A percentile compares a stretch with the other conserved stretches of the same genome.
Conservation (phyloP, 1,140 invertebrate genomes). For the Chironomus striatipennis region DNA sequence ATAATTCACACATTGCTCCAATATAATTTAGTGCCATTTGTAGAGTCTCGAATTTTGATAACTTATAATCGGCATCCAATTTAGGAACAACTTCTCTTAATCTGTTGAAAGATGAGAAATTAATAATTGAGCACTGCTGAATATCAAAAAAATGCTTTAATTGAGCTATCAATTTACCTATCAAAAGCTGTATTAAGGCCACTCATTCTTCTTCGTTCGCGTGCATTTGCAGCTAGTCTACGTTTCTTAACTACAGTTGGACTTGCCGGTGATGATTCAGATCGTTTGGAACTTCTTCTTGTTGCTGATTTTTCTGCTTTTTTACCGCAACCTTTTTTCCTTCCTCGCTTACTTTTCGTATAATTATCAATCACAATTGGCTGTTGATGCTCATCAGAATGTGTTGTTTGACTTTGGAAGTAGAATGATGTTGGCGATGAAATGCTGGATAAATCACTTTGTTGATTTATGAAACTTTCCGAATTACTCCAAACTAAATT, state of each 20-base stretch:
- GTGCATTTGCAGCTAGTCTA: constrained; percentile 65
- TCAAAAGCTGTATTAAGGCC: constrained; percentile 77
- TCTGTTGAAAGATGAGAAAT: constrained; percentile 32
- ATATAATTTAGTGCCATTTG: constrained; percentile 87
- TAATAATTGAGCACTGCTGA: constrained; percentile 45
- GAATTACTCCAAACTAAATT: neutral
- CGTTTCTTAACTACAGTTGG: constrained; percentile 52
- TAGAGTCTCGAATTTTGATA: constrained; percentile 80
- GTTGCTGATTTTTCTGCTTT: constrained; percentile 6
- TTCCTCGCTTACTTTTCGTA: neutral
- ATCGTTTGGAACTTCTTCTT: constrained; percentile 20
- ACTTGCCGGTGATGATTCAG: constrained; percentile 40
- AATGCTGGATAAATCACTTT: constrained; percentile 8
- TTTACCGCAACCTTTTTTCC: constrained; percentile 14
- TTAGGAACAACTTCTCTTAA: constrained; percentile 69
- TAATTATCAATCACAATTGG: neutral
- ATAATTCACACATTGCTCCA: constrained; percentile 57
- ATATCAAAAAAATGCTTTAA: constrained; percentile 28
- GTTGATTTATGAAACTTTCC: neutral
- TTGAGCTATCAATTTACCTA: constrained; percentile 27
- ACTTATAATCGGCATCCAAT: constrained; percentile 64
- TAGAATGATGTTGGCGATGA: constrained; percentile 15
- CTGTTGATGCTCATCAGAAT: neutral
- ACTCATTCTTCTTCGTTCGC: constrained; percentile 72
- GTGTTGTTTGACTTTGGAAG: neutral